Evolutionary conservation across 2,888 invertebrate genomes (phyloP), one percentile per base, ranked within the genome.

Genomic region (Boloria selene): DNA sequence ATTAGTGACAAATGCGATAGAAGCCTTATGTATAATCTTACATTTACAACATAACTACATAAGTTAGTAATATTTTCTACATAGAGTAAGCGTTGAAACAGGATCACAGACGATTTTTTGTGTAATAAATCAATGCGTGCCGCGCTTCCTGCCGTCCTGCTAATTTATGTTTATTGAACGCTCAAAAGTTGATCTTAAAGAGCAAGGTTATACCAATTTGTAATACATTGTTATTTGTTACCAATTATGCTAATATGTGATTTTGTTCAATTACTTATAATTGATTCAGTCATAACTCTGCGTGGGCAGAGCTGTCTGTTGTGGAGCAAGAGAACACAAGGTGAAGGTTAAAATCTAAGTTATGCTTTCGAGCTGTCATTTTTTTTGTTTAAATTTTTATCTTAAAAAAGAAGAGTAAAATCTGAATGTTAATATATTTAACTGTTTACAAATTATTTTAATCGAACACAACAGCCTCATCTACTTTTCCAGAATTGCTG

Each of bases 201-300:
- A 16, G 58, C 31, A 16, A 59, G 58, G 58, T 49, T 26, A 13
- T 7, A 2, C 22, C 55, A 10, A n/a, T n/a, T 22, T 42, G 53
- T 6, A n/a, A 16, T n/a, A n/a, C n/a, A n/a, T n/a, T n/a, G n/a
- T 53, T n/a, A 13, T 44, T 18, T 3, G 47, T 13, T 13, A 26
- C 47, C 47, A 47, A 47, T 18, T 58, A 31, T 26, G 1, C 26
- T 47, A 17, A 45, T 44, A 16, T 22, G 16, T 26, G 47, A 47
- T 47, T 55, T 55, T 22, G 55, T 55, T 44, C 55, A 55, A 55
- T 55, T 59, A 49, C n/a, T 31, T 26, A 31, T 49, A 49, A 59
- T 49, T 59, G 45, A 13, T 49, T 44, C 31, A 7, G 7, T 14
- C 0, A 2, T 7, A 45, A 16, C 31, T 56, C 16, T 16, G 16